phyloP scores from a whole-genome alignment of 2,888 invertebrate genomes.

The Nemurella pictetii region DNA sequence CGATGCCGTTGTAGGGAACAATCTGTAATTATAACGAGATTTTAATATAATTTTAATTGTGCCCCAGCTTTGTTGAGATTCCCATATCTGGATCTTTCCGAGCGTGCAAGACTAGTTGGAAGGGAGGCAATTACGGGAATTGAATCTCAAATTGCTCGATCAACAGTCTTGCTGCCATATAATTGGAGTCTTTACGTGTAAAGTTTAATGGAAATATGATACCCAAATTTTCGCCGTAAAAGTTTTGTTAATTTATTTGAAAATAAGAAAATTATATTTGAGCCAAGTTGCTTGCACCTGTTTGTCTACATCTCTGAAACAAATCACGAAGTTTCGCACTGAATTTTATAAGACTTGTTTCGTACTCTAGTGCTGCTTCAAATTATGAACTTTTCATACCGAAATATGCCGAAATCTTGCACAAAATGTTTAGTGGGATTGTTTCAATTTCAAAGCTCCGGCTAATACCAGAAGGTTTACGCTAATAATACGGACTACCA shows the following conservation, averaged over 20 bases:
- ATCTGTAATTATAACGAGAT: not conserved
- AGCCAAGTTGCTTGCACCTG: not conserved
- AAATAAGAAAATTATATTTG: not conserved
- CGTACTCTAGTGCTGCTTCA: too few species aligned
- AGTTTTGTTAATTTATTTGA: not conserved
- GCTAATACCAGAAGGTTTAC: not conserved
- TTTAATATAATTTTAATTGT: not conserved
- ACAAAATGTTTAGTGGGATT: not conserved
- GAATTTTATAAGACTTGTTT: too few species aligned
- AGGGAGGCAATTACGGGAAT: not conserved
- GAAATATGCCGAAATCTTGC: not conserved
- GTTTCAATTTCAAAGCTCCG: not conserved
- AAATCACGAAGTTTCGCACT: too few species aligned
- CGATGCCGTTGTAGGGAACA: not conserved
- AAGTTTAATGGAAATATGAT: not conserved
- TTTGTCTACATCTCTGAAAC: not conserved
- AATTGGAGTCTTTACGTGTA: not conserved
- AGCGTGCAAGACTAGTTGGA: not conserved
- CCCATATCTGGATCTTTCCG: not conserved
- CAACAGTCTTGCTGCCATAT: not conserved
- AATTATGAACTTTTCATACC: too few species aligned
- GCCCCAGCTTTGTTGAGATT: not conserved
- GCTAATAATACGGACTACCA: too few species aligned
- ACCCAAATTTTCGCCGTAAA: not conserved
- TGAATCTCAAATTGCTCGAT: not conserved